Percentiles rank a stretch among this genome's conserved stretches.
These are phyloP conservation scores for Acrobasis suavella DNA, from an alignment of 2,888 invertebrate species.

Conservation along the genomic window DNA sequence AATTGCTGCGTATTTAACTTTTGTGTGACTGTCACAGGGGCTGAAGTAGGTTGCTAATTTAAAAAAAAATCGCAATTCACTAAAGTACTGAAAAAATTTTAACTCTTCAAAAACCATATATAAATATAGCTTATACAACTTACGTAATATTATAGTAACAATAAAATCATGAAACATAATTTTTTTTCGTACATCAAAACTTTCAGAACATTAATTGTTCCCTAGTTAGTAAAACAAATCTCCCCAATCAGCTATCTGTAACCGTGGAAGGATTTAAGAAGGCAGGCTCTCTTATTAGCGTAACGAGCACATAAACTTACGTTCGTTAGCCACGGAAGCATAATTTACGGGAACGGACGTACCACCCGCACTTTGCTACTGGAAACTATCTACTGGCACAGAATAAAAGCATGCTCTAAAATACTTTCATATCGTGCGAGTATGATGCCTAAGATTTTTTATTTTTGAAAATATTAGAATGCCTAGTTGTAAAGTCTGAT, in stretches of 20 bases:
- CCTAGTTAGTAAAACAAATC: not conserved
- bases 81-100: too few relatives aligned
- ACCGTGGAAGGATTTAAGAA: constrained; percentile 14
- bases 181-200: not conserved
- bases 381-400: not conserved
- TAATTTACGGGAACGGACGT: constrained; percentile 39
- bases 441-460: not conserved
- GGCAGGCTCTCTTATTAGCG: constrained; percentile 48
- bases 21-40: too few relatives aligned
- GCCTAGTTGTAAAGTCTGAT: too few relatives aligned
- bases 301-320: constrained; percentile 47
- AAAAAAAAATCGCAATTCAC: too few relatives aligned
- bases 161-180: too few relatives aligned
- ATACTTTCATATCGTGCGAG: not conserved
- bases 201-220: not conserved
- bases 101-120: too few relatives aligned
- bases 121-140: too few relatives aligned
- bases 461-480: too few relatives aligned
- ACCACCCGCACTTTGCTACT: constrained; percentile 33
- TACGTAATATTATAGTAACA: too few relatives aligned
- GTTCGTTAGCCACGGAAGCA: constrained; percentile 44
- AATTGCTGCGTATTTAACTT: too few relatives aligned
- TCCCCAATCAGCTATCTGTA: constrained; percentile 17
- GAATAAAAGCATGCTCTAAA: not conserved
- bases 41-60: too few relatives aligned